phyloP scores from a whole-genome alignment of 1,140 invertebrate genomes.

The Conus betulinus region DNA sequence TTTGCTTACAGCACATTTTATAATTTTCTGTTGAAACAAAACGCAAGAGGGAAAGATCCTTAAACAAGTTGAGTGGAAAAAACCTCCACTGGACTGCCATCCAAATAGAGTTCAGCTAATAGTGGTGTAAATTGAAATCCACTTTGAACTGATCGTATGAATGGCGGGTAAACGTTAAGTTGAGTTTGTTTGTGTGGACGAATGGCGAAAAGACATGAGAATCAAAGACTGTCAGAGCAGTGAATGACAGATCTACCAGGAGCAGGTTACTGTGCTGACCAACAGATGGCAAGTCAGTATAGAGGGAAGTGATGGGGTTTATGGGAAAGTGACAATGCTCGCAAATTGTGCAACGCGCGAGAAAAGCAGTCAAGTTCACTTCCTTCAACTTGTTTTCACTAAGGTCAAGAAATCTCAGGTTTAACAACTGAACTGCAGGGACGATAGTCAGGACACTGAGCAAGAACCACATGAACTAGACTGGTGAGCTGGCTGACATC shows the following conservation, averaged over 20 bases:
- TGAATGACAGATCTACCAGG: background rate
- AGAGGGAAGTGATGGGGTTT: background rate
- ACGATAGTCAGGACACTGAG: background rate
- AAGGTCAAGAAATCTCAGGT: constrained; percentile 15
- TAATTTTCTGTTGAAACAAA: constrained; percentile 42
- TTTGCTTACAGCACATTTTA: constrained; percentile 46
- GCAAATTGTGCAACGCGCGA: constrained; percentile 10
- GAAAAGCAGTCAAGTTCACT: constrained; percentile 15
- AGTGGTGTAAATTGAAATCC: constrained; percentile 15
- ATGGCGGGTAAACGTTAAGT: background rate
- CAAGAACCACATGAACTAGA: background rate
- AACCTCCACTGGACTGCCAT: constrained; percentile 27
- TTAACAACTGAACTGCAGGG: background rate
- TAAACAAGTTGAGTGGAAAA: constrained; percentile 37
- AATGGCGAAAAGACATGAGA: background rate
- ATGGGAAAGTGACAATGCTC: background rate
- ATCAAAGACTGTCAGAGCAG: constrained; percentile 12
- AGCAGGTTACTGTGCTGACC: background rate
- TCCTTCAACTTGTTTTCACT: constrained; percentile 25
- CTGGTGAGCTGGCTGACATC: background rate
- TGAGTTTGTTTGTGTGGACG: background rate
- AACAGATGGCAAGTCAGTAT: background rate
- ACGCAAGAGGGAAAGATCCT: constrained; percentile 1
- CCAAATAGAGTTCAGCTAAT: constrained; percentile 21
- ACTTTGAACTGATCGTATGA: constrained; percentile 5